phyloP scores from a whole-genome alignment of 2,888 invertebrate genomes.

The Cataglyphis altisquamis region DNA sequence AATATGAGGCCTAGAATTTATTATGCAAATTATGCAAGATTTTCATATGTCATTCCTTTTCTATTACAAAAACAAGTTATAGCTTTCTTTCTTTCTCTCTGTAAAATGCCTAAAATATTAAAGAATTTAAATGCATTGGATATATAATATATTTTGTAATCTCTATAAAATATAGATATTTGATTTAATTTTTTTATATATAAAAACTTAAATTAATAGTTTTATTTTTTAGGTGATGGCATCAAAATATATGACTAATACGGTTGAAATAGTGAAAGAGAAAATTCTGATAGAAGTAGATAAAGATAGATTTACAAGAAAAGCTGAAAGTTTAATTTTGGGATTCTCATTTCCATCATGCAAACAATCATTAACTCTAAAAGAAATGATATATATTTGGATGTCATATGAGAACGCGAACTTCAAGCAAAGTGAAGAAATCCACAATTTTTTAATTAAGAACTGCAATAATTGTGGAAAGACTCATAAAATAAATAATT shows the following conservation, averaged over 20 bases:
- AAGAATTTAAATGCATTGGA: not conserved
- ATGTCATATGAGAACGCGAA: not conserved
- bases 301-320: not conserved
- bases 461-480: conserved; percentile 43
- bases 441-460: not conserved
- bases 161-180: not conserved
- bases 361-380: not conserved
- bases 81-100: no score
- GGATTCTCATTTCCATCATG: not conserved
- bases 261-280: not conserved
- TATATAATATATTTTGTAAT: not conserved
- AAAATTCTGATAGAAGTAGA: conserved; percentile 12
- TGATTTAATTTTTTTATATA: not conserved
- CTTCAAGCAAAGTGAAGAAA: not conserved
- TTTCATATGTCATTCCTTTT: not conserved
- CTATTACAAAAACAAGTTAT: not conserved
- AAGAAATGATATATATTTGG: conserved; percentile 12
- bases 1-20: not conserved
- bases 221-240: conserved; percentile 10
- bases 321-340: not conserved
- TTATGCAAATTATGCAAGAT: not conserved
- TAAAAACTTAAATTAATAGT: not conserved
- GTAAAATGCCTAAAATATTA: not conserved
- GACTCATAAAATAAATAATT: conserved; percentile 8
- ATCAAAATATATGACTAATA: not conserved